Percentiles rank a stretch among this genome's conserved stretches.
These are phyloP conservation scores for Erethizon dorsatum DNA, from an alignment of 2,797 vertebrate species.

Conservation along the genomic window DNA sequence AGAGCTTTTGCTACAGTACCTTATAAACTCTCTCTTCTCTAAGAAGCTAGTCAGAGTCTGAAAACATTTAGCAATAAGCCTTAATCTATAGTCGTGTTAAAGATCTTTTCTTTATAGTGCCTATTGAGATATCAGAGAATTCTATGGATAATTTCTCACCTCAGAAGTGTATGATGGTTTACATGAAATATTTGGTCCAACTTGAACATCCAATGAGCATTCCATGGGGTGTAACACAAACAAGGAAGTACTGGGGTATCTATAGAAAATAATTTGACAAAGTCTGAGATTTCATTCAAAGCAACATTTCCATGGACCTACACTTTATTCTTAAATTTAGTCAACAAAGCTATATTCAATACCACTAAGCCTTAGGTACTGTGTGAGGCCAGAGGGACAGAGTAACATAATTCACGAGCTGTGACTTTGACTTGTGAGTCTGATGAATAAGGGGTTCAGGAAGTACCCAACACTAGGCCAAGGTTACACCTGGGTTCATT, in stretches of 20 bases:
- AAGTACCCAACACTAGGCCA: neutral
- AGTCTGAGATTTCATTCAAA: conserved; percentile 16
- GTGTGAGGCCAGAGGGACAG: neutral
- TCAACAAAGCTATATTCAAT: neutral
- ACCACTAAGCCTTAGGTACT: neutral
- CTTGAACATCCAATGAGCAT: neutral
- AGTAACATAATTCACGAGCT: neutral
- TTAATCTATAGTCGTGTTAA: neutral
- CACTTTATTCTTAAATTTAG: conserved; percentile 13
- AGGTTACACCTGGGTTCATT: neutral
- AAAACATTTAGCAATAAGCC: neutral
- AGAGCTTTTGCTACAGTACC: neutral
- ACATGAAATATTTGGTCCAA: neutral
- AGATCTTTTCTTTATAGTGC: neutral
- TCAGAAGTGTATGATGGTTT: neutral
- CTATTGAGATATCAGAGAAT: neutral
- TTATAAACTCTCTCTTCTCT: neutral
- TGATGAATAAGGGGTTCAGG: neutral
- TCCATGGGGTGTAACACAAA: neutral
- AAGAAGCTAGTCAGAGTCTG: neutral
- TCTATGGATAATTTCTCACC: neutral
- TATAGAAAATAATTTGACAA: neutral
- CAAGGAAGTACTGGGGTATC: neutral
- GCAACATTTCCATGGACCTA: neutral
- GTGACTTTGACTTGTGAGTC: neutral